These are phyloP conservation scores for Bubo bubo DNA, from an alignment of 2,113 vertebrate species.

Conservation along the genomic window DNA sequence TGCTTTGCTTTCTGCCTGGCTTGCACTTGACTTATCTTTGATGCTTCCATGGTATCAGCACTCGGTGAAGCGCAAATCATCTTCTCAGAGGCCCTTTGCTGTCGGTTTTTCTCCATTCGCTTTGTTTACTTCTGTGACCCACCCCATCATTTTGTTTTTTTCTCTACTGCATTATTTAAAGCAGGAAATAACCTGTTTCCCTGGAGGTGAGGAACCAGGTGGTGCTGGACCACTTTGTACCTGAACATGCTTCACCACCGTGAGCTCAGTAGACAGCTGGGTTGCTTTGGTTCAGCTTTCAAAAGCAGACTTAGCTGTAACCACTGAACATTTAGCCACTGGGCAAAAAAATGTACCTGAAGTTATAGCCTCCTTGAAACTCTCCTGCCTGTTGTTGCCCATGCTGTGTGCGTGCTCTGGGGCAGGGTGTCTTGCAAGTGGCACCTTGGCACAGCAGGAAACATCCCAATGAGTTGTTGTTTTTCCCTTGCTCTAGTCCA, in stretches of 20 bases:
- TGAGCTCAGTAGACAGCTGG: not conserved
- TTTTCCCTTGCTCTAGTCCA: not conserved
- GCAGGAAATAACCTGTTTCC: not conserved
- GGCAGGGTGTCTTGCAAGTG: not conserved
- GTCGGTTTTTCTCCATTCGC: not conserved
- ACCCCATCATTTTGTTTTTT: not conserved
- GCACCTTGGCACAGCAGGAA: not conserved
- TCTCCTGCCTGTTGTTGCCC: not conserved
- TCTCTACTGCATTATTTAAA: not conserved
- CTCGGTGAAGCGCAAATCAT: rapidly evolving
- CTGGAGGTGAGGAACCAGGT: not conserved
- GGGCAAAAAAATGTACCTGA: not conserved
- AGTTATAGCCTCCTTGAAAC: not conserved
- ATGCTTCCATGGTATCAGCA: not conserved
- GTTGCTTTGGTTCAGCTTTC: not conserved
- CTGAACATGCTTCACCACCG: rapidly evolving
- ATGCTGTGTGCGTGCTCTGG: not conserved
- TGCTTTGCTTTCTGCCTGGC: not conserved
- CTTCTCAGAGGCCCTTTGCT: not conserved
- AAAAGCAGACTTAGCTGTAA: not conserved
- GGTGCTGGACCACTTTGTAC: not conserved
- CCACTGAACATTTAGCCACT: not conserved
- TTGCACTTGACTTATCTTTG: not conserved
- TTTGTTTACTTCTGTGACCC: not conserved
- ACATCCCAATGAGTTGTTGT: not conserved